Conservation (phyloP, 2,888 invertebrate species). For the Dascillus cervinus region DNA sequence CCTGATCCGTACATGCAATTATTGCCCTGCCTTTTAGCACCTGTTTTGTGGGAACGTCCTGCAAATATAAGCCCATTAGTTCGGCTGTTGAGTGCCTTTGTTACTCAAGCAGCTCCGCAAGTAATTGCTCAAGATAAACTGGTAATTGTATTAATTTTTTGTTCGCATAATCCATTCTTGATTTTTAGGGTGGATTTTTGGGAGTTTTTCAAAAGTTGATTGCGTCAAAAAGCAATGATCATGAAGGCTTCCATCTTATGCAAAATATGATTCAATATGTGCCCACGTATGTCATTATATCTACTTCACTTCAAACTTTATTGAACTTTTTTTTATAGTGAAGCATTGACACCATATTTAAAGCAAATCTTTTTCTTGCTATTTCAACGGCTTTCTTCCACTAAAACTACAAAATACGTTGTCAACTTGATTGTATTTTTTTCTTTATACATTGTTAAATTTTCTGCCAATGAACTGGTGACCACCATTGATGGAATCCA, state of each 20-base stretch:
- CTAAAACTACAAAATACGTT: conserved; percentile 93
- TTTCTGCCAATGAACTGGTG: conserved; percentile 67
- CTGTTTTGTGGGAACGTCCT: conserved; percentile 86
- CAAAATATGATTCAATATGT: conserved; percentile 78
- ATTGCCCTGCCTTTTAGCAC: conserved; percentile 83
- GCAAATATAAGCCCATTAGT: conserved; percentile 93
- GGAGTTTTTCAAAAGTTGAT: conserved; percentile 96
- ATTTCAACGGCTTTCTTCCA: conserved; percentile 87
- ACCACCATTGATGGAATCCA: conserved; percentile 81
- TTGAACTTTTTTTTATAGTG: conserved; percentile 45
- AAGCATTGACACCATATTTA: conserved; percentile 65
- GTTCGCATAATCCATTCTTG: conserved; percentile 4
- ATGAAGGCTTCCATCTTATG: conserved; percentile 90
- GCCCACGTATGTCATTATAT: conserved; percentile 56
- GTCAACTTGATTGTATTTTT: conserved; percentile 88
- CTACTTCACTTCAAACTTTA: neutral
- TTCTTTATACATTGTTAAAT: conserved; percentile 75
- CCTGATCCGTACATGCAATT: conserved; percentile 84
- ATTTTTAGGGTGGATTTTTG: conserved; percentile 64
- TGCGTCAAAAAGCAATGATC: conserved; percentile 90
- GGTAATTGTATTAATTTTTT: conserved; percentile 40
- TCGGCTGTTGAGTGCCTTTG: conserved; percentile 81
- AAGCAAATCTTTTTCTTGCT: conserved; percentile 85
- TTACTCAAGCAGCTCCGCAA: conserved; percentile 62
- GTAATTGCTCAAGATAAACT: conserved; percentile 64